These are phyloP conservation scores for Amblyjoppa fuscipennis DNA, from an alignment of 2,888 invertebrate species.

Conservation along the genomic window DNA sequence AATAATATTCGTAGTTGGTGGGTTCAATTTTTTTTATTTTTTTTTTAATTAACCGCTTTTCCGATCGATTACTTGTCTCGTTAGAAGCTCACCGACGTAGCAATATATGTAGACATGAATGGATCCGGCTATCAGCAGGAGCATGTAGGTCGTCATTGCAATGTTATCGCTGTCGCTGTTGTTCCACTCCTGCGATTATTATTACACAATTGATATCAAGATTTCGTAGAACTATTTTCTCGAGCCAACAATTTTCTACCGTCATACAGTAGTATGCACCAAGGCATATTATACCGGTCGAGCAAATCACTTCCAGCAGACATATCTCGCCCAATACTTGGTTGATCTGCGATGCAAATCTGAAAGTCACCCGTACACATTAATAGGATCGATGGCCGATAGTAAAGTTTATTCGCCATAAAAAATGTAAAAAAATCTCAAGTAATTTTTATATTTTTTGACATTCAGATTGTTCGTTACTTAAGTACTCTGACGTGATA, in stretches of 20 bases:
- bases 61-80: constrained; percentile 72
- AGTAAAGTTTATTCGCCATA: too few relatives aligned
- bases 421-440: too few relatives aligned
- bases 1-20: too few relatives aligned
- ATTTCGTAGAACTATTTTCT: neutral
- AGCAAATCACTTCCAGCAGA: constrained; percentile 78
- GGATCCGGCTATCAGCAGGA: constrained; percentile 46
- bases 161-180: neutral
- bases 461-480: constrained; percentile 64
- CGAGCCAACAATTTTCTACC: constrained; percentile 67
- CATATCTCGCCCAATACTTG: constrained; percentile 76
- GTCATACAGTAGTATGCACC: constrained; percentile 78
- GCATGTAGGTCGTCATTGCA: constrained; percentile 53
- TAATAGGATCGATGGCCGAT: too few relatives aligned
- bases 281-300: constrained; percentile 80
- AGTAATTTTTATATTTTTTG: too few relatives aligned
- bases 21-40: too few relatives aligned
- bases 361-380: constrained; percentile 41
- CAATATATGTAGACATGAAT: constrained; percentile 64
- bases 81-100: constrained; percentile 75
- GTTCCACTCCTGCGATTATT: constrained; percentile 52
- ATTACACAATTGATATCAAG: neutral
- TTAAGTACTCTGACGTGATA: constrained; percentile 74
- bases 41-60: neutral
- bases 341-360: constrained; percentile 76